Percentiles rank a stretch among this genome's conserved stretches.
Conservation (phyloP, 2,113 vertebrate species). For the Anhinga anhinga region DNA sequence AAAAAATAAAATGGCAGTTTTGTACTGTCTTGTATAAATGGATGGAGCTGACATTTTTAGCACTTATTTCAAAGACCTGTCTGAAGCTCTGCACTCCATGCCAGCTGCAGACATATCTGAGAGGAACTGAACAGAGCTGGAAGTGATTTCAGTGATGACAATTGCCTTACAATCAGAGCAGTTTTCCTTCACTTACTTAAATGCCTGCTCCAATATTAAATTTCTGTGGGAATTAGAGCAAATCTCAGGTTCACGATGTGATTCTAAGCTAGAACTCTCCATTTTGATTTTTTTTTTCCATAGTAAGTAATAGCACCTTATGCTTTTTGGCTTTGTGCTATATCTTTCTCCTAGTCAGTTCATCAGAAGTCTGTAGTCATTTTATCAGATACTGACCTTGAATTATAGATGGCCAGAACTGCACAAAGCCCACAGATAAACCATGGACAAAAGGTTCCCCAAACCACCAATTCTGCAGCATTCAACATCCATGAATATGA, state of each 20-base stretch:
- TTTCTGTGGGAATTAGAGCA: not conserved
- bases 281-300: not conserved
- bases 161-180: constrained; percentile 20
- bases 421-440: not conserved
- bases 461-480: not conserved
- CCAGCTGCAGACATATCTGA: not conserved
- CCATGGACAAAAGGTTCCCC: not conserved
- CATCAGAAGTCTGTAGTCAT: not conserved
- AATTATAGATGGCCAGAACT: not conserved
- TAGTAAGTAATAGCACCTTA: not conserved
- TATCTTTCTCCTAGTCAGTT: not conserved
- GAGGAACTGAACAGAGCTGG: not conserved
- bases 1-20: not conserved
- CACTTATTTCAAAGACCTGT: not conserved
- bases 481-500: not conserved
- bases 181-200: constrained; percentile 13
- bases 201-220: not conserved
- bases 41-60: not conserved
- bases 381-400: not conserved
- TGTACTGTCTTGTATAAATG: not conserved
- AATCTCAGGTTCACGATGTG: not conserved
- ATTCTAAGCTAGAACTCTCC: not conserved
- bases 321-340: not conserved
- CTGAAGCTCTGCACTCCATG: not conserved
- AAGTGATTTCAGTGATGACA: constrained; percentile 35